A percentile compares a stretch with the other conserved stretches of the same genome.
These are phyloP conservation scores for Onychostruthus taczanowskii DNA, from an alignment of 2,113 vertebrate genomes.

Conservation along the genomic window DNA sequence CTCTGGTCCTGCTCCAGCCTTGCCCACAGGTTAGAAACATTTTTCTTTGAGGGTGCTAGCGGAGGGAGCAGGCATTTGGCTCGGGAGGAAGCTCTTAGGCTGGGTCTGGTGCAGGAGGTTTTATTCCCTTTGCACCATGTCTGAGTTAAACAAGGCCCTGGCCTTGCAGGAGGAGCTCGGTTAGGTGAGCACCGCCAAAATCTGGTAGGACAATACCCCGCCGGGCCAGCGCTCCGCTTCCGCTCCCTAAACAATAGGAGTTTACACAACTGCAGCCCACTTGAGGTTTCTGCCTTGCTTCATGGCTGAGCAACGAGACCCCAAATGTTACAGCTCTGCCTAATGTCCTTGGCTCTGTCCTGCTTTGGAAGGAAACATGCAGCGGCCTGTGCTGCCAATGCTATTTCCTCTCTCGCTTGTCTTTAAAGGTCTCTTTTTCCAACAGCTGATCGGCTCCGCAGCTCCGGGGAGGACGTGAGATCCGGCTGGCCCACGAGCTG, in stretches of 20 bases:
- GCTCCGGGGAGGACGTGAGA: conserved; percentile 58
- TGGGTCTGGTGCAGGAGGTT: accelerated
- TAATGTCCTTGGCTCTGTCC: conserved; percentile 54
- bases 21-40: not conserved
- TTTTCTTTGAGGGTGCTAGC: not conserved
- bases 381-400: conserved; percentile 6
- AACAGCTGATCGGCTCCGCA: conserved; percentile 53
- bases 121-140: not conserved
- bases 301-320: not conserved
- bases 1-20: not conserved
- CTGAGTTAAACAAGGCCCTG: not conserved
- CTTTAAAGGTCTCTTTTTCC: conserved; percentile 58
- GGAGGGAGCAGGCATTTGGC: not conserved
- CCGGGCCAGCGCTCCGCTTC: not conserved
- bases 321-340: conserved; percentile 46
- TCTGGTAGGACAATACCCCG: not conserved
- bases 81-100: not conserved
- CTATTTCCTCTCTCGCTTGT: conserved; percentile 44
- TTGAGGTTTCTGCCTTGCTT: conserved; percentile 18
- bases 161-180: not conserved
- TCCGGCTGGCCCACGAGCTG: conserved; percentile 52
- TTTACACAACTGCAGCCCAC: conserved; percentile 44
- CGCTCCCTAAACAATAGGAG: not conserved
- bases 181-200: not conserved
- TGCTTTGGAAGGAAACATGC: conserved; percentile 32